These are phyloP conservation scores for Diabrotica balteata DNA, from an alignment of 2,888 invertebrate genomes.

Conservation along the genomic window DNA sequence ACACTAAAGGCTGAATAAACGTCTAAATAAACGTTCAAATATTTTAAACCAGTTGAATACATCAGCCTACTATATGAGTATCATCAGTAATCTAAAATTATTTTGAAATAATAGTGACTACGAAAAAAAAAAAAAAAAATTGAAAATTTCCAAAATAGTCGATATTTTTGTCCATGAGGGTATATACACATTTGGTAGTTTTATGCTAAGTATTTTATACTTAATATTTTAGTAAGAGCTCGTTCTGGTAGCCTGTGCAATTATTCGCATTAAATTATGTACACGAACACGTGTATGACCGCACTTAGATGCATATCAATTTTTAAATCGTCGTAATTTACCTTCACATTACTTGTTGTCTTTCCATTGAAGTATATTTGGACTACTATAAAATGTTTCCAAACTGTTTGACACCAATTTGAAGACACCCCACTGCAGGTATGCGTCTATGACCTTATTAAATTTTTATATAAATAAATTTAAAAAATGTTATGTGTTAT, in stretches of 20 bases:
- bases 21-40: no score
- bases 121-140: no score
- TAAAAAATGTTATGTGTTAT: neutral
- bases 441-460: constrained; percentile 6
- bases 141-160: no score
- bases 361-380: constrained; percentile 1
- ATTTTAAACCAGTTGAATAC: no score
- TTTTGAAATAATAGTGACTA: no score
- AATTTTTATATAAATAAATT: constrained; percentile 15
- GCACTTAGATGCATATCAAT: constrained; percentile 14
- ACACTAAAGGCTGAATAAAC: no score
- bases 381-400: constrained; percentile 1
- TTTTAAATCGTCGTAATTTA: constrained; percentile 11
- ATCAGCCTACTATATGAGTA: no score
- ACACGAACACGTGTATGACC: constrained; percentile 6
- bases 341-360: constrained; percentile 8
- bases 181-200: no score
- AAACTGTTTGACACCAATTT: constrained; percentile 15
- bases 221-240: neutral
- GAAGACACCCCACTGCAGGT: constrained; percentile 6
- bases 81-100: no score
- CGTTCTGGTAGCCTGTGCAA: constrained; percentile 5
- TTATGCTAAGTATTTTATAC: neutral
- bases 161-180: no score
- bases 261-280: constrained; percentile 2